Base-by-base conservation (phyloP, 2,113 vertebrate species). In the Scortum barcoo region DNA sequence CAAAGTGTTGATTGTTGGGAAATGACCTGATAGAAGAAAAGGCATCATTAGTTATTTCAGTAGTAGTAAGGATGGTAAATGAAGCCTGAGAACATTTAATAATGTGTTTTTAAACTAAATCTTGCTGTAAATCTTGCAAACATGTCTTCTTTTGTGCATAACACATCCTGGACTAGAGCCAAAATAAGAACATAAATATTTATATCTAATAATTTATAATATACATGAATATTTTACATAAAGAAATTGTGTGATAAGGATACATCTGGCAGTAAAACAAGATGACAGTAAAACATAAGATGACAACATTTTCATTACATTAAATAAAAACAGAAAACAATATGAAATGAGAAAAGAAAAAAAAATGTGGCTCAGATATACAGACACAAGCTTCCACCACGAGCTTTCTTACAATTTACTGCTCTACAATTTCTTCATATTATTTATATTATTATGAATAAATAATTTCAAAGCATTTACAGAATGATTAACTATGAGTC, bases 21-120 rank as follows among this genome's bases (percentile, higher is more conserved):
- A 62, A 28, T 9, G 84, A 86, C 89, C 93, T 92, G 78, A 68
- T 0, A 10, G 30, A 73, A 75, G 11, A 50, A 67, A 76, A n/a
- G 16, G 16, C 14, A 58, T 36, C 33, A 4, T 36, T 36, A 61
- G 10, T 33, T 10, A 30, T 33, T 28, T 75, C 33, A 63, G 11
- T 13, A 51, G 24, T 33, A 12, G 33, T 13, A n/a, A 24, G 20
- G 7, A 57, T 1, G 5, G 2, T 7, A 16, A 24, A 56, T 50
- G 2, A n/a, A 57, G 33, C 17, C 11, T n/a, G 5, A 40, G 19
- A 61, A 62, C 30, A 61, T 36, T 36, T 36, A 36, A 36, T 36
- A 36, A 36, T 36, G 6, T 4, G 33, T 36, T 36, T 36, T 36
- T 36, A 36, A 36, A 26, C 40, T 46, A 28, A 28, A 28, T 10